Base-by-base conservation (phyloP, 2,888 invertebrate species). In the Meliscaeva auricollis region DNA sequence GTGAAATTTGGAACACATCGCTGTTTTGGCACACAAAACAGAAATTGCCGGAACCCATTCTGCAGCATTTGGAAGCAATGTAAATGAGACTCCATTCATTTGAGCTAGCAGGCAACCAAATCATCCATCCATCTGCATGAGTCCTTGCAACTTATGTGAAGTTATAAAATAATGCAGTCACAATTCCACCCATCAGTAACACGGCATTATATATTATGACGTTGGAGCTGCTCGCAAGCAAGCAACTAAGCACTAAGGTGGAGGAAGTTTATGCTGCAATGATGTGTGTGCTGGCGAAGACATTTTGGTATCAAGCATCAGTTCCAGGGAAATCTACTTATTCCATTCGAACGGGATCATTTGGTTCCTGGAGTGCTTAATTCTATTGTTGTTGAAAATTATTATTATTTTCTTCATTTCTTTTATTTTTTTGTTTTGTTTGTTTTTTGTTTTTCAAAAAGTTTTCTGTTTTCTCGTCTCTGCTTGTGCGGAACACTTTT, bases 31-130 rank as follows among this genome's bases (percentile, higher is more conserved):
- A 72, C 84, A 64, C 48, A 66, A 66, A 66, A 75, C 75, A 80
- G 69, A 66, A 72, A 83, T 68, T 73, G 74, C 74, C 73, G 54
- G 83, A 79, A 69, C 70, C 41, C 70, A 84, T 84, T 52, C 80
- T 75, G 75, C 66, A 66, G 70, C 69, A 75, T 66, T 74, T 66
- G 69, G 64, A 56, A 74, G 83, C 62, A 79, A 84, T 84, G 80
- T 66, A 84, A 84, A 84, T 84, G 75, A 84, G 70, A 80, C 74
- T 80, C 80, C 38, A 84, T 84, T 84, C 80, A 80, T 80, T 80
- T 64, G 35, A 72, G 64, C 58, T 52, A 35, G 54, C 64, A 75
- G 20, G 26, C 79, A 73, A 50, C 68, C 62, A 68, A 68, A 68
- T 32, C 64, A 66, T 46, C 72, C 46, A 82, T 82, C 81, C 58